These are phyloP conservation scores for Blennius ocellaris DNA, from an alignment of 2,113 vertebrate species.

Conservation along the genomic window DNA sequence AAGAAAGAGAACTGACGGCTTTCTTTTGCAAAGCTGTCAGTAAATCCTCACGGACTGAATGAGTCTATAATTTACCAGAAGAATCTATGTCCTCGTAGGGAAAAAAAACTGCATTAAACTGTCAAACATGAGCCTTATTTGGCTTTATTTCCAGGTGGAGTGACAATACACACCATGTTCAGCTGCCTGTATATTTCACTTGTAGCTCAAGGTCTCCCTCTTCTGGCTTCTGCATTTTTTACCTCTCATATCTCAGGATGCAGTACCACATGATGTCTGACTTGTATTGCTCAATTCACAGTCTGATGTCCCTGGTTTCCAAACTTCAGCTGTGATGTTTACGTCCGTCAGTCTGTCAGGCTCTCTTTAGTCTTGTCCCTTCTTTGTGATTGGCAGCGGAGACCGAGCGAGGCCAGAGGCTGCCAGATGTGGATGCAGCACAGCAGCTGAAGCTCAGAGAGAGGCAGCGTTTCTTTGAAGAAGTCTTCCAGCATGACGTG, in stretches of 20 bases:
- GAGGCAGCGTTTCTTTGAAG: conserved; percentile 95
- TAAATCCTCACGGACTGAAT: conserved; percentile 13
- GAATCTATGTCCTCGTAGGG: too few species aligned
- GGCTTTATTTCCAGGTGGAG: neutral
- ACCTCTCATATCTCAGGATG: neutral
- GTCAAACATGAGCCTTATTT: too few species aligned
- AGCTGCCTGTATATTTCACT: neutral
- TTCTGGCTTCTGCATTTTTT: conserved; percentile 45
- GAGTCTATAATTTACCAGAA: neutral
- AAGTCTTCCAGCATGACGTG: conserved; percentile 94
- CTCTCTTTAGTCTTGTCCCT: neutral
- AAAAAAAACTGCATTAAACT: too few species aligned
- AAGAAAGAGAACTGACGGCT: conserved; percentile 19
- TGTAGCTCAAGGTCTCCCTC: conserved; percentile 64
- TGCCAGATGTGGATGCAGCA: conserved; percentile 81
- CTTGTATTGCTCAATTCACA: too few species aligned
- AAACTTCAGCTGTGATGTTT: too few species aligned
- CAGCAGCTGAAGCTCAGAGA: conserved; percentile 91
- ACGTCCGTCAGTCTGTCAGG: too few species aligned
- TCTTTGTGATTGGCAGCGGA: conserved; percentile 71
- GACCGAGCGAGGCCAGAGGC: conserved; percentile 74
- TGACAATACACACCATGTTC: neutral
- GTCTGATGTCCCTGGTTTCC: too few species aligned
- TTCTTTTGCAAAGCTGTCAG: conserved; percentile 15
- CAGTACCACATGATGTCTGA: neutral